Percentiles rank a stretch among this genome's conserved stretches.
These are phyloP conservation scores for Kryphioiulus occultus DNA, from an alignment of 2,888 invertebrate genomes.

Conservation along the genomic window DNA sequence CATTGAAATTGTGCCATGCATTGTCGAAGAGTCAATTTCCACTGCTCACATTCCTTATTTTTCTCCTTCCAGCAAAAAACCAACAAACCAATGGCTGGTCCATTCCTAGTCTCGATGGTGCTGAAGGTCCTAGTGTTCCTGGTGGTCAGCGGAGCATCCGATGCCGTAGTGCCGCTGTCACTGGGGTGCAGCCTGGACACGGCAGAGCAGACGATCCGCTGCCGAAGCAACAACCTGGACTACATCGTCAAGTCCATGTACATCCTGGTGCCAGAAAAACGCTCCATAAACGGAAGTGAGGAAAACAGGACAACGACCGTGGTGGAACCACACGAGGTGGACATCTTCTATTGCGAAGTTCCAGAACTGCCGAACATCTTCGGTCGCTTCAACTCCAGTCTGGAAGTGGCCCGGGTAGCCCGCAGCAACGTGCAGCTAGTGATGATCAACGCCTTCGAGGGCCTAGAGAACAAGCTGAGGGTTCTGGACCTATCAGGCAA, in stretches of 20 bases:
- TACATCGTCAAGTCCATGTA: constrained; percentile 49
- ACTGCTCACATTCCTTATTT: too few relatives aligned
- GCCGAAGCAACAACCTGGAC: constrained; percentile 51
- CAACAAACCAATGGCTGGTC: too few relatives aligned
- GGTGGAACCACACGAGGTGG: constrained; percentile 48
- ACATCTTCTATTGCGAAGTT: constrained; percentile 52
- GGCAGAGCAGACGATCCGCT: constrained; percentile 46
- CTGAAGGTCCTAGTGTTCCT: neutral
- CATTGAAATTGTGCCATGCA: too few relatives aligned
- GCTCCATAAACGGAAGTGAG: neutral
- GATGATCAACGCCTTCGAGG: constrained; percentile 53
- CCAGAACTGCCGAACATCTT: constrained; percentile 52
- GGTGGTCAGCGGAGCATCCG: neutral
- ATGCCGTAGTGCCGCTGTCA: constrained; percentile 39
- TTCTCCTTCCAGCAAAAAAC: too few relatives aligned
- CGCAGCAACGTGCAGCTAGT: constrained; percentile 52
- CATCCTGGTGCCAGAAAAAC: constrained; percentile 44
- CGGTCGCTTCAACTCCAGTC: constrained; percentile 42
- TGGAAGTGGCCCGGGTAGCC: constrained; percentile 53
- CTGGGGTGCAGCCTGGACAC: constrained; percentile 50
- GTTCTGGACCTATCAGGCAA: constrained; percentile 54
- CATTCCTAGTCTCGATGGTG: neutral
- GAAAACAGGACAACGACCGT: neutral
- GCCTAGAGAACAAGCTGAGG: constrained; percentile 51
- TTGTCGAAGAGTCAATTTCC: too few relatives aligned